Percentiles rank a stretch among this genome's conserved stretches.
These are phyloP conservation scores for Hemiprocne comata DNA, from an alignment of 2,113 vertebrate genomes.

Conservation along the genomic window DNA sequence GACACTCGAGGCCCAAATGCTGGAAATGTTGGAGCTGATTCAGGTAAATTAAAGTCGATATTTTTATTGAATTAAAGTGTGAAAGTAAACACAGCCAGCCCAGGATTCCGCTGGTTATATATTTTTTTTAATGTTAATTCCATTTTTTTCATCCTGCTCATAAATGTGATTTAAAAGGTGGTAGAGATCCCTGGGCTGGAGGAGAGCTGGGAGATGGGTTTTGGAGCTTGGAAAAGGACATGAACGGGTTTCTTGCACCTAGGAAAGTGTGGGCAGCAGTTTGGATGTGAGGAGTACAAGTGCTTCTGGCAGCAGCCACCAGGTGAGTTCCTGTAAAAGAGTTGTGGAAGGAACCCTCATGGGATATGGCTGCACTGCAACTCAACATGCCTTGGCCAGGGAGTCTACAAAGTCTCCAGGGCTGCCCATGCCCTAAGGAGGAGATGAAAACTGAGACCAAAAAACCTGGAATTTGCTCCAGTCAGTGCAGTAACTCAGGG, in stretches of 20 bases:
- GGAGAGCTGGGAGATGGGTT: background rate
- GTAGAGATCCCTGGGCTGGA: background rate
- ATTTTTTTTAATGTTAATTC: background rate
- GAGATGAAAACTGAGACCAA: background rate
- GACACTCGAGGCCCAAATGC: background rate
- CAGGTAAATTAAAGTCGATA: background rate
- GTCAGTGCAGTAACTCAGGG: fast-evolving
- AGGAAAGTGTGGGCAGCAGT: background rate
- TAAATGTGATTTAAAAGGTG: conserved; percentile 17
- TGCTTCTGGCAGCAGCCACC: background rate
- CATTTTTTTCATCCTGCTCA: background rate
- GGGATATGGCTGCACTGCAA: background rate
- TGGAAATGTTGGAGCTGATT: background rate
- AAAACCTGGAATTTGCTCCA: background rate
- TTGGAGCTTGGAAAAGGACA: background rate
- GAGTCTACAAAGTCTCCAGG: background rate
- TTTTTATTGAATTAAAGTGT: conserved; percentile 41
- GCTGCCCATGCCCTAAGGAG: background rate
- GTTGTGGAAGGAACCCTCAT: background rate
- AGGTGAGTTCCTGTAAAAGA: background rate
- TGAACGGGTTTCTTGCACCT: background rate
- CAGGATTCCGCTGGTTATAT: background rate
- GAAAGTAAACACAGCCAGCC: background rate
- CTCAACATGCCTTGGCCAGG: background rate
- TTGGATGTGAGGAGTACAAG: background rate